Base-by-base conservation (phyloP, 2,797 vertebrate species). In the Urosaurus nigricauda region DNA sequence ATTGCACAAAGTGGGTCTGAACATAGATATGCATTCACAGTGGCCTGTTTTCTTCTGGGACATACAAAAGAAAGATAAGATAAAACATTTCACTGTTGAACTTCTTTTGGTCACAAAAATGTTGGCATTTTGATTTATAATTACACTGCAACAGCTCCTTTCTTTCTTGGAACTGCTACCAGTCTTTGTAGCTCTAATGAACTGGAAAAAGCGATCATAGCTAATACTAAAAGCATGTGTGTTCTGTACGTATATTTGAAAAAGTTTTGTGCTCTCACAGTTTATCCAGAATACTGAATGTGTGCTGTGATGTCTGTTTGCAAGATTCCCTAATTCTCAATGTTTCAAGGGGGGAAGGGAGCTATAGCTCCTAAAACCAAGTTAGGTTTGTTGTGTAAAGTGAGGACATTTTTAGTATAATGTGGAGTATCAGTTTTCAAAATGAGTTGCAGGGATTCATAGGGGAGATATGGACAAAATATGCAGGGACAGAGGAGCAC, bases 81-180 rank as follows among this genome's bases (percentile, higher is more conserved):
- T 37, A 14, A 71, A 78, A 65, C 4, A 26, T 84, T 88, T 84
- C 53, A 75, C 78, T 65, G 14, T 32, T 77, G 81, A 88, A 63
- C 12, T 37, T 5, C 35, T 87, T 32, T 35, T 79, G 51, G 75
- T 79, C 65, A 71, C 58, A 60, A 88, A 79, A 84, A 75, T 35
- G 19, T 43, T 6, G 63, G 79, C 51, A 84, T 79, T 70, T 37
- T 87, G 40, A 79, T 85, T 89, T 84, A 51, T 56, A 40, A 29
- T 79, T 60, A 89, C 13, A 19, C 37, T 29, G 83, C 75, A 58
- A 79, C 37, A 73, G 29, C 16, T 73, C 68, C 40, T 82, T 87
- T 68, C 47, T 88, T 35, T 73, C 77, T 51, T 89, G 75, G 68
- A 47, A 84, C 26, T 26, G 51, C 63, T 85, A n/a, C 21, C 51